Evolutionary conservation across 2,888 invertebrate species (phyloP).

Genomic region (Cantharis flavilabris): DNA sequence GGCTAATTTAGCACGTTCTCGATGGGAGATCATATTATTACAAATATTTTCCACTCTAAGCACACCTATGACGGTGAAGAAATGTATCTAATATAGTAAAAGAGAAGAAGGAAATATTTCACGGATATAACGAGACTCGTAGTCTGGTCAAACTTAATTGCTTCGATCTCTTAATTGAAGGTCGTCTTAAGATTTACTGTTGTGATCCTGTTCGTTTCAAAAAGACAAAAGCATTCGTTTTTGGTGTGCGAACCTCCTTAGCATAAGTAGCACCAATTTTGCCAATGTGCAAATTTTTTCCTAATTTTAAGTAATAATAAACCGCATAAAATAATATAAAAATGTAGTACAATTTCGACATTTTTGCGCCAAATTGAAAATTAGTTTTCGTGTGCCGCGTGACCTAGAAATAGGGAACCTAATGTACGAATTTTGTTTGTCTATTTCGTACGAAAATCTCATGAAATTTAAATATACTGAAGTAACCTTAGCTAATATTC

Average conservation of each 20-base stretch:
- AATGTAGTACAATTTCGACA: constrained; percentile 2
- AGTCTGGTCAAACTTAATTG: background rate
- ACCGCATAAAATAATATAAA: background rate
- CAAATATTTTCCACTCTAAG: background rate
- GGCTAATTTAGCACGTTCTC: background rate
- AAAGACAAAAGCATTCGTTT: background rate
- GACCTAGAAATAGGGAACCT: constrained; percentile 8
- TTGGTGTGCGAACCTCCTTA: background rate
- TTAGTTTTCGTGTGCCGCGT: constrained; percentile 6
- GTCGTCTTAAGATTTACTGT: background rate
- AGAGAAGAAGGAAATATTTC: background rate
- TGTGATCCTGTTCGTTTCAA: background rate
- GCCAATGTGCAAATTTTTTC: too few relatives aligned
- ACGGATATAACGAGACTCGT: background rate
- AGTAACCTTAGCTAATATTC: constrained; percentile 5
- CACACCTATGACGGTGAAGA: background rate
- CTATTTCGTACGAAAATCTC: constrained; percentile 2
- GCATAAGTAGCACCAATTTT: too few relatives aligned
- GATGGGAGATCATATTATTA: background rate
- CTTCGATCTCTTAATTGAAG: background rate
- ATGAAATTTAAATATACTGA: constrained; percentile 5
- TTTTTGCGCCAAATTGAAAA: background rate
- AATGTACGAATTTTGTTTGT: background rate
- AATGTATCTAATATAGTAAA: background rate
- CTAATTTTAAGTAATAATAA: background rate